Conservation (phyloP, 2,797 vertebrate genomes). For the Trachops cirrhosus region DNA sequence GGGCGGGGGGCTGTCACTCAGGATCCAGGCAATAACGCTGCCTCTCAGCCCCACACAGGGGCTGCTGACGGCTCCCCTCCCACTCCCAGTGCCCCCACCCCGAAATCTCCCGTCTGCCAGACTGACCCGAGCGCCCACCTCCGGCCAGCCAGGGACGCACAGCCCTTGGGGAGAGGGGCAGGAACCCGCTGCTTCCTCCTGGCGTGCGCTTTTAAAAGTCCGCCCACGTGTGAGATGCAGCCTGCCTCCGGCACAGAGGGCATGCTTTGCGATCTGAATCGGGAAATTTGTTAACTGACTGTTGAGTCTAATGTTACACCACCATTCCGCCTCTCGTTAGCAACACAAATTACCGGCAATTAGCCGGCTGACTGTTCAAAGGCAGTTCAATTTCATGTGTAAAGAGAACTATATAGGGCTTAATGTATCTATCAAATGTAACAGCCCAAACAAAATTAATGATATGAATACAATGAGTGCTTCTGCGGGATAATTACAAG, state of each 20-base stretch:
- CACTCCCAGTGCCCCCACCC: too few species aligned
- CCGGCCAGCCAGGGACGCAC: fast-evolving
- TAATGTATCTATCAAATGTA: constrained; percentile 88
- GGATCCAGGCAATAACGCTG: neutral
- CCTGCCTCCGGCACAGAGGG: constrained; percentile 76
- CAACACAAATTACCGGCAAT: constrained; percentile 90
- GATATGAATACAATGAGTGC: constrained; percentile 83
- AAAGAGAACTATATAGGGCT: constrained; percentile 88
- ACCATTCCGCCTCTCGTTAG: constrained; percentile 88
- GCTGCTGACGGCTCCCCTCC: too few species aligned
- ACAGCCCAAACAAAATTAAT: constrained; percentile 88
- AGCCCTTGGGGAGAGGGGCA: too few species aligned
- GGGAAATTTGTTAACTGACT: constrained; percentile 88
- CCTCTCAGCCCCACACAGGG: neutral
- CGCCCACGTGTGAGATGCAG: constrained; percentile 57
- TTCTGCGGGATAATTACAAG: constrained; percentile 87
- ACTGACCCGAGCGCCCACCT: neutral
- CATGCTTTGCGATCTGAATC: constrained; percentile 81
- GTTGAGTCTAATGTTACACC: constrained; percentile 87
- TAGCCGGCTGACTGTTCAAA: constrained; percentile 88
- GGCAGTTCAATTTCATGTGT: constrained; percentile 86
- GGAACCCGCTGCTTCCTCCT: neutral
- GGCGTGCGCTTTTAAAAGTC: neutral
- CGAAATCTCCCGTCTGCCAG: neutral
- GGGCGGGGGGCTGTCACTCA: neutral